Conservation (phyloP, 2,888 invertebrate genomes). For the Seira sanloemensis region DNA sequence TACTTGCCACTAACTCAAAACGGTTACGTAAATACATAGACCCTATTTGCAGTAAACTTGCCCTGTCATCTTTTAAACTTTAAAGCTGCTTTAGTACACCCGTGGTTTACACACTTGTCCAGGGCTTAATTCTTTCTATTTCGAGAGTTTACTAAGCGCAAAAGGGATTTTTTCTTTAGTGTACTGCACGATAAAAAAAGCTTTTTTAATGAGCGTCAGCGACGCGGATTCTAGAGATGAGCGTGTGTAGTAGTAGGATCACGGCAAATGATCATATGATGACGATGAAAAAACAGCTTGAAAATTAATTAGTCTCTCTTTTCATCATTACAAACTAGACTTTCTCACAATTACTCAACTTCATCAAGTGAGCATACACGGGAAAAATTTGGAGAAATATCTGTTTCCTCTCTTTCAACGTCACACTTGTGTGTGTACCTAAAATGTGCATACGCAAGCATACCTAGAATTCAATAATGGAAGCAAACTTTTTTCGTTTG, state of each 20-base stretch:
- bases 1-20: not conserved
- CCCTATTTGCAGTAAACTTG: too few species aligned
- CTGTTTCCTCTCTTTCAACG: not conserved
- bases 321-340: constrained; percentile 23
- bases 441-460: not conserved
- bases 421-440: not conserved
- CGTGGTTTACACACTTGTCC: not conserved
- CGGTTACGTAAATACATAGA: too few species aligned
- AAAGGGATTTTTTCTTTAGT: too few species aligned
- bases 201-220: constrained; percentile 6
- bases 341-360: constrained; percentile 16
- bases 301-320: constrained; percentile 22
- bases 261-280: constrained; percentile 14
- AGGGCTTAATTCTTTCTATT: not conserved
- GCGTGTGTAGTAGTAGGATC: not conserved
- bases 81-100: not conserved
- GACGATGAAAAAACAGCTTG: constrained; percentile 16
- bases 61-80: constrained; percentile 12
- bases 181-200: constrained; percentile 2
- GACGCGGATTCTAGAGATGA: not conserved
- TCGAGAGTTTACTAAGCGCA: not conserved
- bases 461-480: too few species aligned
- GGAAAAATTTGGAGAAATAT: not conserved
- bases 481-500: not conserved
- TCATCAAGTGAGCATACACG: not conserved